A percentile compares a stretch with the other conserved stretches of the same genome.
Conservation (phyloP, 2,888 invertebrate genomes). For the Stictocephala bisonia region DNA sequence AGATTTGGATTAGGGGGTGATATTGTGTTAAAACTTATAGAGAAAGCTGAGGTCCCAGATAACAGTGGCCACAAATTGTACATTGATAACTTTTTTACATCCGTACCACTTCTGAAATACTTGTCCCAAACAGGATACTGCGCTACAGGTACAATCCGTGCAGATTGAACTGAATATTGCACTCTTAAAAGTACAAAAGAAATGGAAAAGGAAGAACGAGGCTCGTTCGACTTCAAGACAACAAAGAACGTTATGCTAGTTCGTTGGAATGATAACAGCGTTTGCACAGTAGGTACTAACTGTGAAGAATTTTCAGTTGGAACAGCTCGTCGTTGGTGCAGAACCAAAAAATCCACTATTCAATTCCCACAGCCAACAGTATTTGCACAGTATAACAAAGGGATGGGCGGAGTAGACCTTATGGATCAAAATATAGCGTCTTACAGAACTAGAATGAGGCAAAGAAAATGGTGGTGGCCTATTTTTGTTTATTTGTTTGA, state of each 20-base stretch:
- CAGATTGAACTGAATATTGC: slow-evolving; percentile 19
- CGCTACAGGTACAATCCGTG: slow-evolving; percentile 25
- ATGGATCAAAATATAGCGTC: slow-evolving; percentile 9
- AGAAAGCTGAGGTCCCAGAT: too few relatives aligned
- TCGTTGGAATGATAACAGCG: slow-evolving; percentile 23
- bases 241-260: slow-evolving; percentile 34
- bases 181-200: slow-evolving; percentile 32
- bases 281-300: slow-evolving; percentile 31
- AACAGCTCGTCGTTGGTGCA: slow-evolving; percentile 7
- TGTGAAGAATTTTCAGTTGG: slow-evolving; percentile 11
- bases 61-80: too few relatives aligned
- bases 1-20: too few relatives aligned
- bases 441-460: slow-evolving; percentile 9
- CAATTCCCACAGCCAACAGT: slow-evolving; percentile 11
- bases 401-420: slow-evolving; percentile 24
- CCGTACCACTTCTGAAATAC: too few relatives aligned
- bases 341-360: slow-evolving; percentile 10
- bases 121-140: slow-evolving; percentile 15
- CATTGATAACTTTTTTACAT: too few relatives aligned
- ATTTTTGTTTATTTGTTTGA: slow-evolving; percentile 6
- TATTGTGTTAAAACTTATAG: too few relatives aligned
- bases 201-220: slow-evolving; percentile 17
- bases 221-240: slow-evolving; percentile 15
- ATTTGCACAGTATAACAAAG: slow-evolving; percentile 18
- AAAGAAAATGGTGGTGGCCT: slow-evolving; percentile 17